Base-by-base conservation (phyloP, 1,140 invertebrate species). In the Ceratosolen solmsi region DNA sequence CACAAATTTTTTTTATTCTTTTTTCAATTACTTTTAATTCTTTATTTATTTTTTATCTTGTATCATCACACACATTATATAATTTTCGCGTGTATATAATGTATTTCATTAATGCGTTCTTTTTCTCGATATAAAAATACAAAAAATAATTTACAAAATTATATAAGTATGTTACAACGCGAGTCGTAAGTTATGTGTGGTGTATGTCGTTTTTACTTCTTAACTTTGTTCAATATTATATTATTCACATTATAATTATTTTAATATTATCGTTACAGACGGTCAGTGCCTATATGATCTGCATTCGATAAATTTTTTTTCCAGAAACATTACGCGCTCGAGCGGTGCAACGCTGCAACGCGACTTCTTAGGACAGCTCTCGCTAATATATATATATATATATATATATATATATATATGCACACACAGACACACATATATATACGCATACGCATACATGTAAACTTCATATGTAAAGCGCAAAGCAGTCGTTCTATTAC, bases 81-180 rank as follows among this genome's bases (percentile, higher is more conserved):
- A 78, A 76, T 63, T 82, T 82, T 70, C 73, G 38, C 78, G 71
- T 84, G 68, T 83, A 63, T 82, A 71, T 84, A 86, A 84, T 82
- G 81, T 84, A 83, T 84, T 78, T 22, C 51, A 77, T 71, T 77
- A 72, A 71, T 72, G 73, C 78, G 68, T 83, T 83, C 46, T 80
- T 84, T 82, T 80, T 84, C 80, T 84, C 82, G 83, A 85, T 86
- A 86, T 85, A 86, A 86, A 86, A 86, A 85, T 85, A 86, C 83
- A 86, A 84, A 85, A 86, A 86, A 86, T 86, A 86, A 86, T 86
- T 86, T 86, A 86, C 83, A 85, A 85, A 83, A 85, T 84, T 77
- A 84, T 84, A 84, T 85, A 86, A 85, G 81, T 80, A 84, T 84
- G 78, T 80, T 79, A 83, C 82, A 79, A 83, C 84, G 72, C 81